Conservation (phyloP, 2,888 invertebrate species). For the Leptogaster cylindrica region DNA sequence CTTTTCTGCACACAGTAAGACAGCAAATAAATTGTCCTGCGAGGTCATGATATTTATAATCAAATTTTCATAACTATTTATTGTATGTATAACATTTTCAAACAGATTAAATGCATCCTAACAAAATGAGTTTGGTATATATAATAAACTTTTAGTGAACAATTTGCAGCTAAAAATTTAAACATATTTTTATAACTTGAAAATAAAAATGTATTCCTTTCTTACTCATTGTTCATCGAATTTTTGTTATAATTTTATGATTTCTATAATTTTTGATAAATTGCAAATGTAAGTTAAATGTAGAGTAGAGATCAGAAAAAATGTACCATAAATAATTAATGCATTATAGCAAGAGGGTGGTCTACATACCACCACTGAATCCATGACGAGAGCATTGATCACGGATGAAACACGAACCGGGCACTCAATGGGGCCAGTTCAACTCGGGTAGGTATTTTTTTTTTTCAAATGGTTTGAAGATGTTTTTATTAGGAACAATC, state of each 20-base stretch:
- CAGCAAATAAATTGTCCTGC: too few relatives aligned
- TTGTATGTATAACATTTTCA: too few relatives aligned
- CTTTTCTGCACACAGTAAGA: too few relatives aligned
- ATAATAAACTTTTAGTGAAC: too few relatives aligned
- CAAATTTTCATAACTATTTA: too few relatives aligned
- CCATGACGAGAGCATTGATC: conserved; percentile 94
- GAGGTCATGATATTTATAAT: too few relatives aligned
- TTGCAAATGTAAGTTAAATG: conserved; percentile 57
- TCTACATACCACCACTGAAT: conserved; percentile 85
- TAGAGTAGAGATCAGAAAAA: conserved; percentile 58
- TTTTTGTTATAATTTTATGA: conserved; percentile 19
- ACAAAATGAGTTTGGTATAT: too few relatives aligned
- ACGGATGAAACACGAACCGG: conserved; percentile 87
- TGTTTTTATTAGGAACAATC: conserved; percentile 7
- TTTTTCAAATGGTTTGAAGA: conserved; percentile 32
- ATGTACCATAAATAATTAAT: conserved; percentile 59
- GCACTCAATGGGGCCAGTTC: conserved; percentile 86
- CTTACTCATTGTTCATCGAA: neutral
- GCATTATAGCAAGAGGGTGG: conserved; percentile 89
- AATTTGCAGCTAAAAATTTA: neutral
- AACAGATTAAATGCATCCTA: too few relatives aligned
- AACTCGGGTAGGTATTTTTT: conserved; percentile 86
- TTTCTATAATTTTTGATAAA: conserved; percentile 6
- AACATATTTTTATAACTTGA: neutral
- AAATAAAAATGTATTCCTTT: neutral